Base-by-base conservation (phyloP, 2,113 vertebrate genomes). In the Acrocephalus kingi region DNA sequence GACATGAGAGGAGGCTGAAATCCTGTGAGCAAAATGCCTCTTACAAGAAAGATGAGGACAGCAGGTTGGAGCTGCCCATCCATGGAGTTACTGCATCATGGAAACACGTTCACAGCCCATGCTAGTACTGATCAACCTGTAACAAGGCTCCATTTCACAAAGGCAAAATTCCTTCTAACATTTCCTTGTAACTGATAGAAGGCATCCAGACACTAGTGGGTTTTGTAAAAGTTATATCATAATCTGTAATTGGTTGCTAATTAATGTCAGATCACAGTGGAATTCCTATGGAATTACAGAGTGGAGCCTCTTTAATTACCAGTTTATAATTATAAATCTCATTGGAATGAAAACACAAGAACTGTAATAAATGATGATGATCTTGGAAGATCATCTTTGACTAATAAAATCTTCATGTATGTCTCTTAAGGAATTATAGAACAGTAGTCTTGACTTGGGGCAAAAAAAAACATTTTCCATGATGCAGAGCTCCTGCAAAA, bases 271-370 rank as follows among this genome's bases (percentile, higher is more conserved):
- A 94, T 93, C 97, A 90, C 96, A 95, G 92, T 95, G 94, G 95
- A 95, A 96, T 97, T 97, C 94, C 88, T 94, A 97, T 95, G 91
- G 93, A 98, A 97, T 96, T 97, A 87, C 75, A 82, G 93, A 96
- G 95, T 92, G 89, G 79, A 93, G 94, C 96, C 84, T 97, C 95
- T 96, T 97, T 97, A 94, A 96, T 97, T 95, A 93, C 75, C 69
- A 76, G 46, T 84, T 97, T 95, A 94, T 97, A 98, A 98, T 97
- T 98, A 97, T 95, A 97, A 97, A 96, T 90, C 89, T 96, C 94
- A 73, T 17, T 87, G 88, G 91, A 96, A 96, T 93, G 75, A 96
- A 95, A 97, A 97, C 93, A 96, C 95, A 97, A 52, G 96, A 98
- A 95, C 93, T 93, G 58, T 85, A 98, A 97, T 98, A 96, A 98